Evolutionary conservation across 2,797 vertebrate species (phyloP), one percentile per base, ranked within the genome.

Genomic region (Gobio occitaniae): DNA sequence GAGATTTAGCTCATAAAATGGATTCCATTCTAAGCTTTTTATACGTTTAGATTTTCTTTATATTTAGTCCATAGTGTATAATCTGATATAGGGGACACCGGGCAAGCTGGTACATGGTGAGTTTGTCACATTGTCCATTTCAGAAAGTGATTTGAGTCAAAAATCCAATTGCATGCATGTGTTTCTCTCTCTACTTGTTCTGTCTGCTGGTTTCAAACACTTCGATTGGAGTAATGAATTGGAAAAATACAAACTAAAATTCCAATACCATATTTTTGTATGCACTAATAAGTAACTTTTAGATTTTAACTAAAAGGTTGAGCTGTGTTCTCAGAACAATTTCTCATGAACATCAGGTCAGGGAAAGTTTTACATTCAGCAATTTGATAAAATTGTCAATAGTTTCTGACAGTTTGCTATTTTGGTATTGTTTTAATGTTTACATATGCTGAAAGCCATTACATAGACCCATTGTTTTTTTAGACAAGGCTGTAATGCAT

Each of bases 21-120:
- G 44, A 85, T 70, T 79, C 13, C 44, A 66, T 72, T 80, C 48
- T 54, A 48, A 82, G 52, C 66, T 63, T 59, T 38, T 56, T 69
- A 56, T 74, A 38, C 38, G 11, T 36, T 66, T 38, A 25, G 11
- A 84, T 84, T 6, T 8, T 7, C 8, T 38, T 83, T n/a, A 68
- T 59, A 59, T 69, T n/a, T 59, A n/a, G 52, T 54, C 8, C 11
- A 44, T 29, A 4, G 10, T 11, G 21, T n/a, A 7, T 15, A 38
- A 52, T 75, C 13, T 38, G 71, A 65, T 25, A 38, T 15, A 70
- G 15, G 54, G 8, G 66, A 36, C 29, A 52, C 59, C 6, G 2
- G 2, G 9, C 1, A 2, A 56, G 21, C 29, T n/a, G 29, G 48
- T 36, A 54, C n/a, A 80, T 1, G 25, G n/a, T 9, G 6, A 69